Conservation (phyloP, 2,797 vertebrate genomes). For the Buphagus erythrorhynchus region DNA sequence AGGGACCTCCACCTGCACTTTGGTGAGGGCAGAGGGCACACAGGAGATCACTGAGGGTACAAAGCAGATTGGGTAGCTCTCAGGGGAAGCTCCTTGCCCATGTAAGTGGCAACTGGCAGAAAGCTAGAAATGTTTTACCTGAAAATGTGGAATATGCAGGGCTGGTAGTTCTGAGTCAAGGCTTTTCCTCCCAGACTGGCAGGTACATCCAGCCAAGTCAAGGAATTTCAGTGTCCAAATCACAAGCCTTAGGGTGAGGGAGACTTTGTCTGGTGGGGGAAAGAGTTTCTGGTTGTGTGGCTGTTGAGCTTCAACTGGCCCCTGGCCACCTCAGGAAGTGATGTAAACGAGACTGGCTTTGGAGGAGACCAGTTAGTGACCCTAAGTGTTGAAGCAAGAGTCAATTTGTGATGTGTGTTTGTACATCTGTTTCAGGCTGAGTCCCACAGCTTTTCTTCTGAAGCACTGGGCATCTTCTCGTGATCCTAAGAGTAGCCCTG, state of each 20-base stretch:
- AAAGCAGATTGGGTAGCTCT: not conserved
- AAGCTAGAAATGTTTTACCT: not conserved
- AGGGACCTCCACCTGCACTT: not conserved
- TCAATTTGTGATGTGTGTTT: not conserved
- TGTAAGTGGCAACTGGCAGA: not conserved
- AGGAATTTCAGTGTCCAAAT: not conserved
- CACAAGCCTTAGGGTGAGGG: not conserved
- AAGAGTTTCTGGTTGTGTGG: not conserved
- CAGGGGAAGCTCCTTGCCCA: not conserved
- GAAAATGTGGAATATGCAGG: not conserved
- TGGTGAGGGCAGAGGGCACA: not conserved
- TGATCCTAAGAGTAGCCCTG: not conserved
- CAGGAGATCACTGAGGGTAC: not conserved
- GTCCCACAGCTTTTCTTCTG: not conserved
- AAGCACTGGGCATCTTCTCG: not conserved
- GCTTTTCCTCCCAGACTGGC: not conserved
- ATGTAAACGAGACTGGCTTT: not conserved
- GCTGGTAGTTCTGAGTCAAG: not conserved
- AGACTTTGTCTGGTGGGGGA: not conserved
- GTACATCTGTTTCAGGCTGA: accelerated
- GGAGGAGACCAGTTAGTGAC: not conserved
- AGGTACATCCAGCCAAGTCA: not conserved
- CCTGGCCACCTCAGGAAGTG: accelerated
- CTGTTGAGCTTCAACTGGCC: not conserved
- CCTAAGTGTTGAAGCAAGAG: not conserved